Evolutionary conservation across 2,113 vertebrate genomes (phyloP), one percentile per base, ranked within the genome.

Genomic region (Rynchops niger): DNA sequence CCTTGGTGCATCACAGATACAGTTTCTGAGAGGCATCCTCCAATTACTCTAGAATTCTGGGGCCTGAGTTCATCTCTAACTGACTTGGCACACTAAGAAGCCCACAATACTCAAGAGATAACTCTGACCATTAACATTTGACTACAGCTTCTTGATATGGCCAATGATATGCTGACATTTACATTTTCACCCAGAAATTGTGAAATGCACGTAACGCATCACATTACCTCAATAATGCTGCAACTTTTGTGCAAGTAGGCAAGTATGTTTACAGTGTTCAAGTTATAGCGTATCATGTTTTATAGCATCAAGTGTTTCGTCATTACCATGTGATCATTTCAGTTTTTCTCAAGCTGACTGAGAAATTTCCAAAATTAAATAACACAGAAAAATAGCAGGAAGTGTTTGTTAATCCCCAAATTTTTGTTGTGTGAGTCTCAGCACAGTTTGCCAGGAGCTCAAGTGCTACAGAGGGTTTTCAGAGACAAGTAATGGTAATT

Each of bases 391-490:
- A 43, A 40, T 19, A 86, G 25, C 76, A 55, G n/a, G 25, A 52
- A 74, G n/a, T n/a, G 34, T 63, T n/a, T 36, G 5, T 20, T 81
- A 86, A 86, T 71, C 50, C 55, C 34, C 56, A 52, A 15, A n/a
- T 63, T 78, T 81, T 90, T 82, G 5, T 65, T 63, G n/a, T 47
- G 18, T 82, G 63, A 86, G 53, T 90, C 72, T 89, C 91, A 49
- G 81, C 1, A 3, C 90, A 78, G 86, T 92, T 96, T 71, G 58
- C 30, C 15, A 43, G 92, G 82, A 67, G 86, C 81, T 93, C 59
- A 59, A 45, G 87, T 74, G 91, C 79, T 77, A 77, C 86, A 65
- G 93, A 89, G 89, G 95, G 71, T 84, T 93, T 58, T 88, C 85
- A 55, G 77, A 80, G 89, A 93, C 86, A 88, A 92, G 88, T 38